phyloP scores from a whole-genome alignment of 2,113 vertebrate genomes.

The Garra rufa region DNA sequence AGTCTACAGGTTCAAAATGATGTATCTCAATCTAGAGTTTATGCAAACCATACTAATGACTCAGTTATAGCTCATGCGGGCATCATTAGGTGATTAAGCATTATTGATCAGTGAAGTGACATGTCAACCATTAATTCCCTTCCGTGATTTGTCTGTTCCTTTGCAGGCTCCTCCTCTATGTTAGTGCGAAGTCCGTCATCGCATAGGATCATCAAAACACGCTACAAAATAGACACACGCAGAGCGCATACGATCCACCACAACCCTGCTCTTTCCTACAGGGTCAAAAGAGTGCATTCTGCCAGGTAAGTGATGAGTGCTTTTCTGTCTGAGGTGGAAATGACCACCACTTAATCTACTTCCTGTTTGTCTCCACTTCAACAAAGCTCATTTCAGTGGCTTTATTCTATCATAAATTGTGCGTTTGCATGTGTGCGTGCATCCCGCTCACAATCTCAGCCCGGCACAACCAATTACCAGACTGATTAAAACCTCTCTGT shows the following conservation, averaged over 20 bases:
- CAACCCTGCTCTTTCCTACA: conserved; percentile 77
- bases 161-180: conserved; percentile 63
- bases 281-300: conserved; percentile 74
- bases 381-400: conserved; percentile 36
- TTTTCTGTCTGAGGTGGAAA: conserved; percentile 38
- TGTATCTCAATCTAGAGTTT: too few species aligned
- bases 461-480: conserved; percentile 56
- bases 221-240: conserved; percentile 89
- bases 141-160: conserved; percentile 20
- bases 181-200: conserved; percentile 63
- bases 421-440: conserved; percentile 8
- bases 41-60: conserved; percentile 17
- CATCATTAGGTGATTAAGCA: conserved; percentile 32
- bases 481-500: conserved; percentile 56
- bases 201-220: conserved; percentile 83
- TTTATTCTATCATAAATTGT: conserved; percentile 44
- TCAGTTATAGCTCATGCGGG: conserved; percentile 11
- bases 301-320: conserved; percentile 79
- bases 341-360: conserved; percentile 10
- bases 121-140: conserved; percentile 10
- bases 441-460: conserved; percentile 41
- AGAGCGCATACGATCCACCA: neutral
- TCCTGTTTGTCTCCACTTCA: conserved; percentile 5
- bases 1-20: too few species aligned
- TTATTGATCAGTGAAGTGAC: conserved; percentile 19